Evolutionary conservation across 2,797 vertebrate species (phyloP), one percentile per base, ranked within the genome.

Genomic region (Ibycter americanus): DNA sequence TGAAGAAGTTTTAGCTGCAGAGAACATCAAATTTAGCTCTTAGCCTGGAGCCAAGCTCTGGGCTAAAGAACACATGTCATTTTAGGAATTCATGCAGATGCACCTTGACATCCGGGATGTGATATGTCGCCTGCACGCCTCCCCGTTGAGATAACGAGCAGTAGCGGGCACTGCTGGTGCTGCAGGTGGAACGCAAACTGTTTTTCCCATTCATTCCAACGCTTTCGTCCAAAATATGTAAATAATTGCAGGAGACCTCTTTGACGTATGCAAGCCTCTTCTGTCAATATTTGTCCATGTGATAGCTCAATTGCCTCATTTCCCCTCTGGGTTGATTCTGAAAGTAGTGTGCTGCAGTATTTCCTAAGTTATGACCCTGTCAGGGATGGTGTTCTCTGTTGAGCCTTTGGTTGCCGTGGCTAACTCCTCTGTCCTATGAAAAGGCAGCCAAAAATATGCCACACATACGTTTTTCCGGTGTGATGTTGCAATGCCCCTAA

Each of bases 21-120:
- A 98, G 97, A 97, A 97, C 91, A 96, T 96, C 98, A 97, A 96
- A 98, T 98, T 97, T 98, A 98, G 97, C 97, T 98, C 91, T 97
- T 97, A 94, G 97, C 97, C 98, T 94, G 95, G 55, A 97, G 98
- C 97, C 86, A 97, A 87, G 97, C 98, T 97, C 93, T 96, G 84
- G 97, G 97, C 97, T 95, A 97, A 96, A 97, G 97, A 98, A 96
- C 97, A 97, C 96, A 95, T 97, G 97, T 98, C 98, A 97, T 93
- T 96, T 98, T 92, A 96, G 96, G 95, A 97, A 97, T 96, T 96
- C 97, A 97, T 90, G 96, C 87, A 95, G 96, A 94, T 66, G 73
- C 82, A 96, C 93, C 91, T 96, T 98, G 98, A 98, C 98, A 97
- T 96, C 96, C 96, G 93, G 82, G 95, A 93, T 97, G 96, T 86